Percentiles rank a stretch among this genome's conserved stretches.
phyloP scores from a whole-genome alignment of 2,113 vertebrate species.

The Petromus typicus region DNA sequence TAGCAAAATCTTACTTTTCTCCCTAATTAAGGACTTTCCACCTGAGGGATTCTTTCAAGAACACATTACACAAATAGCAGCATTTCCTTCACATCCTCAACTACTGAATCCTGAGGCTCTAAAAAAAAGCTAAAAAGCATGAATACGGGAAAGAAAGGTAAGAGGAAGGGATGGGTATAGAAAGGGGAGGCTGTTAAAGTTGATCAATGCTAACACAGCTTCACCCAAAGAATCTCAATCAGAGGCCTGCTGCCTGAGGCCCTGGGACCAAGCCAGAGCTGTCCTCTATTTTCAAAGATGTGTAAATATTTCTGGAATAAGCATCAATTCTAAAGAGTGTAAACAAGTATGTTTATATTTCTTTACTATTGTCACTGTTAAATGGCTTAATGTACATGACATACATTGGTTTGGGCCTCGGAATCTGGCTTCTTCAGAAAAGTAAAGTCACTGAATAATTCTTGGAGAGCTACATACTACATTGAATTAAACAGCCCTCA shows the following conservation, averaged over 20 bases:
- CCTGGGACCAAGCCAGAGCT: neutral
- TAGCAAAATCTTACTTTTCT: constrained; percentile 73
- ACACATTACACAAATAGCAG: constrained; percentile 70
- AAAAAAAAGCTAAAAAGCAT: constrained; percentile 62
- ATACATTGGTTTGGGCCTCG: neutral
- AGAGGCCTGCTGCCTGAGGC: neutral
- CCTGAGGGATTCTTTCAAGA: constrained; percentile 56
- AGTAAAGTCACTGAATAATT: constrained; percentile 9
- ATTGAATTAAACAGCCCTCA: constrained; percentile 6
- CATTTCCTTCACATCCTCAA: constrained; percentile 35
- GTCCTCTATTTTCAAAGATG: neutral
- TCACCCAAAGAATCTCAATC: neutral
- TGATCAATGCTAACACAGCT: neutral
- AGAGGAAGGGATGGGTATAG: neutral
- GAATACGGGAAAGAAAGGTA: neutral
- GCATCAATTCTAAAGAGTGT: constrained; percentile 16
- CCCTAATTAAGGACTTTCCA: constrained; percentile 81
- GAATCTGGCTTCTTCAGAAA: constrained; percentile 23
- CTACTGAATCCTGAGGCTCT: constrained; percentile 52
- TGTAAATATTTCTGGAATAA: constrained; percentile 17
- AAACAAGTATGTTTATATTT: constrained; percentile 18
- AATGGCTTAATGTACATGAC: neutral
- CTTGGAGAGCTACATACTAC: neutral
- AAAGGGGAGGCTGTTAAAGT: neutral
- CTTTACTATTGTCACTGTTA: neutral